Evolutionary conservation across 2,888 invertebrate genomes (phyloP).

Genomic region (Nebria salina): DNA sequence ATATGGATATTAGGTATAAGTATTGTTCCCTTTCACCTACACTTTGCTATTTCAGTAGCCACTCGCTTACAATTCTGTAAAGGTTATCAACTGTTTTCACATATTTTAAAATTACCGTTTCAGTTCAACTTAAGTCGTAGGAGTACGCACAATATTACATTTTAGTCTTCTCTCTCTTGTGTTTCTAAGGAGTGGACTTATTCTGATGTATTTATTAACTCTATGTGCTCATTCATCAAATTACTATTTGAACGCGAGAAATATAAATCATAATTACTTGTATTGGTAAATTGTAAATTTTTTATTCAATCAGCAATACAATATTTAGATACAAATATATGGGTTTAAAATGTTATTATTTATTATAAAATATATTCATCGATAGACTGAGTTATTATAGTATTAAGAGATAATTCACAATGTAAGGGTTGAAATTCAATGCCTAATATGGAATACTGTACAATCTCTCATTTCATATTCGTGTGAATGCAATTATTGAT

Average conservation of each 20-base stretch:
- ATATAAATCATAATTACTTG: too few relatives aligned
- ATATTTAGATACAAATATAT: too few relatives aligned
- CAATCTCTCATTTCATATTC: background rate
- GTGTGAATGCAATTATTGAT: background rate
- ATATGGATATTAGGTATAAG: background rate
- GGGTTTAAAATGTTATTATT: too few relatives aligned
- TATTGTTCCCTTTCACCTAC: background rate
- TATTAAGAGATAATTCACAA: background rate
- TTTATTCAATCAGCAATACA: too few relatives aligned
- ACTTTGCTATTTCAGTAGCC: background rate
- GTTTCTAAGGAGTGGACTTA: too few relatives aligned
- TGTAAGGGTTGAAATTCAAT: background rate
- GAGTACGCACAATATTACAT: background rate
- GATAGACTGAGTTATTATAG: too few relatives aligned
- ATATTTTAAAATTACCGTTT: background rate
- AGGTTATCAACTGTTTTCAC: background rate
- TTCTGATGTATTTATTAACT: too few relatives aligned
- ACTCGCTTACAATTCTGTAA: background rate
- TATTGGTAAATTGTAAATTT: too few relatives aligned
- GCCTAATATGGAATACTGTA: background rate
- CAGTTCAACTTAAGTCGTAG: background rate
- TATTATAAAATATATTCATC: too few relatives aligned
- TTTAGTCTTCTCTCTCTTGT: too few relatives aligned
- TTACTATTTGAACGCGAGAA: too few relatives aligned
- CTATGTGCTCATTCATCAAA: too few relatives aligned